phyloP scores from a whole-genome alignment of 2,888 invertebrate genomes.

The Tenthredo distinguenda region DNA sequence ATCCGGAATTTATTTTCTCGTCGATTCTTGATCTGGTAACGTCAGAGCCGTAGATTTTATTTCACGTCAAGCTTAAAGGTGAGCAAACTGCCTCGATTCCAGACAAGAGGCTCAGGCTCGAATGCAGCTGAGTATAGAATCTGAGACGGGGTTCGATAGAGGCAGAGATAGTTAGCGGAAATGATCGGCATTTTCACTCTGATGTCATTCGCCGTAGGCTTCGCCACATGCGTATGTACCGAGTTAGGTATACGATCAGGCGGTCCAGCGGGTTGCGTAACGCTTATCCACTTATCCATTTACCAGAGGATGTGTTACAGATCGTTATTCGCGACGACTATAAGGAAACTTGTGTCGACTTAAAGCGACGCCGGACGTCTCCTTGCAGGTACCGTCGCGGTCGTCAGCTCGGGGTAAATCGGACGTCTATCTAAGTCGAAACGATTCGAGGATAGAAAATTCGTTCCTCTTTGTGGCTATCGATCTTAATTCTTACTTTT shows the following conservation, averaged over 20 bases:
- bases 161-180: constrained; percentile 50
- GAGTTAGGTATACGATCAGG: constrained; percentile 35
- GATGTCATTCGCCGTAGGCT: constrained; percentile 46
- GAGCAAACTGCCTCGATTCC: constrained; percentile 32
- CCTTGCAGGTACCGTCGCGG: background rate
- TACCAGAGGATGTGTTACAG: constrained; percentile 52
- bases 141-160: constrained; percentile 32
- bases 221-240: background rate
- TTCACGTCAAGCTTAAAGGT: constrained; percentile 20
- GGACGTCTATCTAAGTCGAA: constrained; percentile 17
- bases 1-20: background rate
- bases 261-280: constrained; percentile 50
- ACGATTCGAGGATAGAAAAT: background rate
- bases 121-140: constrained; percentile 18
- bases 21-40: background rate
- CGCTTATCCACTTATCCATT: constrained; percentile 53
- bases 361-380: constrained; percentile 44
- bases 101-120: constrained; percentile 6
- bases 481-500: background rate
- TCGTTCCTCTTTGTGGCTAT: background rate
- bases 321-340: constrained; percentile 50
- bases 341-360: constrained; percentile 51
- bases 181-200: constrained; percentile 52
- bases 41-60: constrained; percentile 42
- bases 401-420: constrained; percentile 38